Conservation (phyloP, 1,140 invertebrate species). For the Thereuonema tuberculata region DNA sequence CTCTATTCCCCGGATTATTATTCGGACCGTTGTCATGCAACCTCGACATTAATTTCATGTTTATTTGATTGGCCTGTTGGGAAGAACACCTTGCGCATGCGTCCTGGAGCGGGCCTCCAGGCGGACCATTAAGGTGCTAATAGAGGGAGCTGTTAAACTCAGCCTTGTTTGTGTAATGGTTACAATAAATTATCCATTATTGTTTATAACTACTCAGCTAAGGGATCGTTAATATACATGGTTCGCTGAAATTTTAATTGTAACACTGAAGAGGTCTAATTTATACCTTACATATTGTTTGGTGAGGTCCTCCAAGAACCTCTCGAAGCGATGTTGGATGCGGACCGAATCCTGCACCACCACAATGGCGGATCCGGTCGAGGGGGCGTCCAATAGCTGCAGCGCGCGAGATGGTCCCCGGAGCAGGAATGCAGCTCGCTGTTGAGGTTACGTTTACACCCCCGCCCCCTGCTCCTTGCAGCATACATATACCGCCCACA, state of each 20-base stretch:
- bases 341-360: too few relatives aligned
- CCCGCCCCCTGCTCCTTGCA: too few relatives aligned
- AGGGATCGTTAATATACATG: neutral
- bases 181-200: neutral
- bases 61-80: constrained; percentile 5
- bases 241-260: neutral
- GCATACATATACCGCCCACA: too few relatives aligned
- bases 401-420: too few relatives aligned
- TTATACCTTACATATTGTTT: too few relatives aligned
- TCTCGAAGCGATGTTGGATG: too few relatives aligned
- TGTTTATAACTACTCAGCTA: neutral
- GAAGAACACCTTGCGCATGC: neutral
- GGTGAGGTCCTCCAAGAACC: too few relatives aligned
- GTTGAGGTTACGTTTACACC: too few relatives aligned
- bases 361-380: too few relatives aligned
- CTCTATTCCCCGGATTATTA: neutral
- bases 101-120: too few relatives aligned
- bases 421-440: too few relatives aligned
- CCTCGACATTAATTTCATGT: neutral
- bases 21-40: neutral
- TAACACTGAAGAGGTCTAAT: neutral
- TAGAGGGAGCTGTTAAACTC: neutral
- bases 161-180: neutral
- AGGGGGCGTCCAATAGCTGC: too few relatives aligned
- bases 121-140: neutral